Base-by-base conservation (phyloP, 2,113 vertebrate species). In the Mellivora capensis region DNA sequence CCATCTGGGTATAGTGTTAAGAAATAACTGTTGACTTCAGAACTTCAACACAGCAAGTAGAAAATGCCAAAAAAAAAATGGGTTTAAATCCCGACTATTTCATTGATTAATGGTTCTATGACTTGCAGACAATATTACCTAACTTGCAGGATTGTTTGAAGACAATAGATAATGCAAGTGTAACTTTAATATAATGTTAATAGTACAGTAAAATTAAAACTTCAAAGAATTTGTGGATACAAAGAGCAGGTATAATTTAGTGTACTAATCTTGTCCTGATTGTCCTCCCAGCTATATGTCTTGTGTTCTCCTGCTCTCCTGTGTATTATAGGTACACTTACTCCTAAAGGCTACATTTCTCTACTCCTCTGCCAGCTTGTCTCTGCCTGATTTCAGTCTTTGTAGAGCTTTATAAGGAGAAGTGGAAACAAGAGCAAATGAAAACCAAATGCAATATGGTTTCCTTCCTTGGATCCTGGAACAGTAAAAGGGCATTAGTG, bases 321-420 rank as follows among this genome's bases (percentile, higher is more conserved):
- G 20, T 39, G 3, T 0, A 1, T 0, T 13, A 13, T 2, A 71
- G 20, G 14, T n/a, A 10, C 5, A 89, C 20, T 17, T 42, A 84
- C 7, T 13, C 29, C 2, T 54, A 6, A 1, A 57, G 31, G 1
- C 7, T 64, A 2, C 9, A 14, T 29, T 86, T 83, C 21, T 18
- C 42, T 54, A 5, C 15, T 57, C 3, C 3, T 59, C 13, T 42
- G 6, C 27, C 9, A 52, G 39, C 57, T 80, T 11, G 57, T 44
- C 17, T 86, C 74, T 25, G 4, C 12, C 37, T 77, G 31, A 34
- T 62, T 81, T 62, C 15, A 37, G 39, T 42, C 49, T 54, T 15
- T 76, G 10, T 34, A 18, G 88, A 59, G 6, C 20, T 92, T 23
- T 72, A 29, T 18, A 31, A 76, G 15, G 39, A 64, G 29, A 59